A percentile compares a stretch with the other conserved stretches of the same genome.
phyloP scores from a whole-genome alignment of 2,113 vertebrate species.

The Connochaetes taurinus region DNA sequence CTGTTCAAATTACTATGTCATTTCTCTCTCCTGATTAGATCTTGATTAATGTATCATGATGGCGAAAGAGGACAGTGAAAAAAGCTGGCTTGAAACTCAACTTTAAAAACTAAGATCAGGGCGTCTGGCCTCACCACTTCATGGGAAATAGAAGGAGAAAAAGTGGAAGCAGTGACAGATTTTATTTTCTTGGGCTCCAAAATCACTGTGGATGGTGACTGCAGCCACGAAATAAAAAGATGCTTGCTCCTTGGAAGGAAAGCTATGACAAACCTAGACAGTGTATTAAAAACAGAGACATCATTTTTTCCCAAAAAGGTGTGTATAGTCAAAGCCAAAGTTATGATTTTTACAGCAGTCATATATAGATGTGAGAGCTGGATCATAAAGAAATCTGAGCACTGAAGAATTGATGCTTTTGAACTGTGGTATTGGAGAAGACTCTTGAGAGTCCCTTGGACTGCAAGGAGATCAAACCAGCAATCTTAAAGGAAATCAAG shows the following conservation, averaged over 20 bases:
- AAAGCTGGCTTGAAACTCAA: background rate
- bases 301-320: background rate
- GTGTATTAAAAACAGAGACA: background rate
- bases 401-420: background rate
- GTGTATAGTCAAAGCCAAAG: background rate
- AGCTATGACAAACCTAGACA: background rate
- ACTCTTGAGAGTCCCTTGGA: background rate
- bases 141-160: background rate
- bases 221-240: background rate
- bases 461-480: background rate
- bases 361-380: background rate
- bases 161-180: background rate
- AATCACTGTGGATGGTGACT: background rate
- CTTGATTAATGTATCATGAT: background rate
- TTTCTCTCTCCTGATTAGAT: background rate
- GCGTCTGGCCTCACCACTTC: background rate
- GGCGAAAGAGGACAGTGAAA: background rate
- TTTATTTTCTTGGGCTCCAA: background rate
- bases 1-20: background rate
- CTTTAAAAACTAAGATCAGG: background rate
- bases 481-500: background rate
- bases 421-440: background rate
- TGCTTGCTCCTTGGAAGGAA: background rate
- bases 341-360: background rate
- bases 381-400: background rate